phyloP scores from a whole-genome alignment of 2,797 vertebrate genomes.

The Hyperoplus lanceolatus region DNA sequence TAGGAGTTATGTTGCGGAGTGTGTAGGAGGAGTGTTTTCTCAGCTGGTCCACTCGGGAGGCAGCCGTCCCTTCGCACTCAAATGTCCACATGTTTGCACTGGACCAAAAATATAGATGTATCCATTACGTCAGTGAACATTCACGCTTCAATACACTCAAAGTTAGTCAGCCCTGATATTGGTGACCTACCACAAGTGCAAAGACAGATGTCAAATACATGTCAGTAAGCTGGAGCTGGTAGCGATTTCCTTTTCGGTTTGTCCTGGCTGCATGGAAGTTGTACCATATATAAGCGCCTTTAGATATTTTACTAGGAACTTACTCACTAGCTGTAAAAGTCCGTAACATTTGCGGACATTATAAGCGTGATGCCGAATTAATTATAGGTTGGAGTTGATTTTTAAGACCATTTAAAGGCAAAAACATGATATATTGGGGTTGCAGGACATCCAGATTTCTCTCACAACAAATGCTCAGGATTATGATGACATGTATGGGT shows the following conservation, averaged over 20 bases:
- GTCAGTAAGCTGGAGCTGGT: constrained; percentile 8
- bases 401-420: constrained; percentile 35
- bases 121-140: constrained; percentile 68
- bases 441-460: constrained; percentile 34
- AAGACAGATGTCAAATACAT: constrained; percentile 64
- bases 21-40: constrained; percentile 73
- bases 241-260: constrained; percentile 34
- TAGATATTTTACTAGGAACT: constrained; percentile 58
- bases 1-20: constrained; percentile 27
- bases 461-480: constrained; percentile 5
- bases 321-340: constrained; percentile 43
- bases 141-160: constrained; percentile 39
- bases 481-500: constrained; percentile 27
- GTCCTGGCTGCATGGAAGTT: constrained; percentile 28
- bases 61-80: constrained; percentile 47
- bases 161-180: constrained; percentile 23
- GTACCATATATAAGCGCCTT: constrained; percentile 42
- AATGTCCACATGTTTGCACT: constrained; percentile 60
- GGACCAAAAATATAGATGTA: constrained; percentile 70
- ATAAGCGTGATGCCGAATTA: constrained; percentile 57
- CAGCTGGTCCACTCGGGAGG: constrained; percentile 73
- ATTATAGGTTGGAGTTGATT: constrained; percentile 48
- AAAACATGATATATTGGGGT: constrained; percentile 26
- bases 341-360: constrained; percentile 56
- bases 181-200: constrained; percentile 55